These are phyloP conservation scores for Aramus guarauna DNA, from an alignment of 2,113 vertebrate species.

Conservation along the genomic window DNA sequence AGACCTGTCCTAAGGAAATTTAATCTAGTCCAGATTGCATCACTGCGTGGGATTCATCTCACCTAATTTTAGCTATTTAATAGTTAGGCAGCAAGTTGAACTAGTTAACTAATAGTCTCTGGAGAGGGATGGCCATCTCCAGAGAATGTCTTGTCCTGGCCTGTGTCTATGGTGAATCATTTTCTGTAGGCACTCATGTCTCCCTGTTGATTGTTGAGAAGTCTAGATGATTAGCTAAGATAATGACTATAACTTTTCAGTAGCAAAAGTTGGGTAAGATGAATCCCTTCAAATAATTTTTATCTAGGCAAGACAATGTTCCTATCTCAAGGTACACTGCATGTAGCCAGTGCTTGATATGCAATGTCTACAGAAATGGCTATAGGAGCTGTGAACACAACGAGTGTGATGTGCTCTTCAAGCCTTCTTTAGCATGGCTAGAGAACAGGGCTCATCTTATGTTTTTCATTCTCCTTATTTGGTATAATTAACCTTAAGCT, in stretches of 20 bases:
- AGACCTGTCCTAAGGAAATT: not conserved
- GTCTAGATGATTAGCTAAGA: not conserved
- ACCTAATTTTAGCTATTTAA: slow-evolving; percentile 40
- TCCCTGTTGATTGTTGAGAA: not conserved
- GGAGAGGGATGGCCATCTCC: not conserved
- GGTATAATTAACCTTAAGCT: not conserved
- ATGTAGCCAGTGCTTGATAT: not conserved
- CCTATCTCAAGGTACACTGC: not conserved
- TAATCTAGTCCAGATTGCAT: not conserved
- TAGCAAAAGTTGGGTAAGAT: not conserved
- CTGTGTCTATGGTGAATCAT: not conserved
- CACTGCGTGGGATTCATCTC: not conserved
- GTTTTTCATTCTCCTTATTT: not conserved
- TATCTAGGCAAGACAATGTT: not conserved
- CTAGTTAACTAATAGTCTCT: not conserved
- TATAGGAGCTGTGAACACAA: not conserved
- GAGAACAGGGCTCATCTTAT: not conserved
- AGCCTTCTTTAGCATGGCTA: not conserved
- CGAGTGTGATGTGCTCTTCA: not conserved
- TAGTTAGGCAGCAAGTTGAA: not conserved
- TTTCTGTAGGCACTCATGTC: not conserved
- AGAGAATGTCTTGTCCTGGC: not conserved
- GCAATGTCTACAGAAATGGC: not conserved
- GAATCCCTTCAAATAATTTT: not conserved
- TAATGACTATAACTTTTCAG: not conserved